phyloP scores from a whole-genome alignment of 2,113 vertebrate species.

The Origma solitaria region DNA sequence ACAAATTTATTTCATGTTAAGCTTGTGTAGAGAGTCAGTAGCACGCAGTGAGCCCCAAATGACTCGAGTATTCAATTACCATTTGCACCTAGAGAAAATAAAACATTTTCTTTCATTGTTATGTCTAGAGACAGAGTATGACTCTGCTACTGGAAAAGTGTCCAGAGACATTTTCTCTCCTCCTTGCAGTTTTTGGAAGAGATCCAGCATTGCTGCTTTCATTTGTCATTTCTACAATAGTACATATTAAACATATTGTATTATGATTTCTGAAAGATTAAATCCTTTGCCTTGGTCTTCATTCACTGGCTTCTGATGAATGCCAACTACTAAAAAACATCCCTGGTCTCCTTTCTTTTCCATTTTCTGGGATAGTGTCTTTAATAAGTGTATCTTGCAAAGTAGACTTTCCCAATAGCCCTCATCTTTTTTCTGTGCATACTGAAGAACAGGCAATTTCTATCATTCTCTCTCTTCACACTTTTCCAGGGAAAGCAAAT shows the following conservation, averaged over 20 bases:
- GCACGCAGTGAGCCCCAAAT: not conserved
- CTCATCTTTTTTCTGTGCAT: not conserved
- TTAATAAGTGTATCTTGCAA: not conserved
- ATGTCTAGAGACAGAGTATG: not conserved
- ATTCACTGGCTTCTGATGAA: not conserved
- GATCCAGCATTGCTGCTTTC: not conserved
- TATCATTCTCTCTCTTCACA: not conserved
- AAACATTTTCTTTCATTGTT: not conserved
- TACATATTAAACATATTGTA: not conserved
- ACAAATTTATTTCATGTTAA: not conserved
- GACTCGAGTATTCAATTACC: not conserved
- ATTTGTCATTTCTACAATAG: not conserved
- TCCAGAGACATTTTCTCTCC: not conserved
- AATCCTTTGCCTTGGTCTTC: not conserved
- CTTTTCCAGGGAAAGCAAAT: not conserved
- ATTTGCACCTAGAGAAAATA: not conserved
- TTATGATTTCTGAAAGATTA: not conserved
- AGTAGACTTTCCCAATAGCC: not conserved
- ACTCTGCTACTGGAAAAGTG: not conserved
- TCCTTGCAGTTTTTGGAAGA: not conserved
- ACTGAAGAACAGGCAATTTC: not conserved
- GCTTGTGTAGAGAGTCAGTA: not conserved
- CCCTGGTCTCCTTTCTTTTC: not conserved
- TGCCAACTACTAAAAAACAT: not conserved
- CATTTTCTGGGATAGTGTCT: not conserved